Evolutionary conservation across 2,797 vertebrate genomes (phyloP).

Genomic region (Paramormyrops hopkinsi): DNA sequence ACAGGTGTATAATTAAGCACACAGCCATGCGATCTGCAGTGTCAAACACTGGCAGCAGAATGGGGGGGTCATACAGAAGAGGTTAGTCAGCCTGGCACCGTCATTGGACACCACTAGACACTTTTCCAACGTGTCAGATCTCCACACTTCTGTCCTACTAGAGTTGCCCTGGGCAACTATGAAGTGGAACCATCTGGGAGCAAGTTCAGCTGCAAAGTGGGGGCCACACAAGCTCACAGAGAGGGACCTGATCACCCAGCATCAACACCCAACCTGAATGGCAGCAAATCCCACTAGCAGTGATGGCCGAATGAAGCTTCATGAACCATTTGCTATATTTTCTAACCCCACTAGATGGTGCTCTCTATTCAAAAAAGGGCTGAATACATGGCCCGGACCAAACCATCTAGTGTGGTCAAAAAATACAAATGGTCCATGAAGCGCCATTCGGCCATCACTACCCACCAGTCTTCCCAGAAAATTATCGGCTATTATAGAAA

Average conservation of each 20-base stretch:
- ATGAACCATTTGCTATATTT: too few relatives aligned
- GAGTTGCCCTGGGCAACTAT: neutral
- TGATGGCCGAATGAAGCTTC: too few relatives aligned
- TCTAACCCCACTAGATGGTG: too few relatives aligned
- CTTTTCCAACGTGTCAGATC: neutral
- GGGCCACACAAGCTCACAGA: neutral
- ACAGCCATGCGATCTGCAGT: neutral
- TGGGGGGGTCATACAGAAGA: neutral
- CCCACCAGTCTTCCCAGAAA: neutral
- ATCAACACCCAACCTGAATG: neutral
- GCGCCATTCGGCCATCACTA: too few relatives aligned
- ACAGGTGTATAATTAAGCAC: neutral
- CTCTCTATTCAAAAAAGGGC: too few relatives aligned
- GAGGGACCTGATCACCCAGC: neutral
- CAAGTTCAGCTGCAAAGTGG: neutral
- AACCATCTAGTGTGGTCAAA: too few relatives aligned
- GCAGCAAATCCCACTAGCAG: neutral
- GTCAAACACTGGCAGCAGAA: neutral
- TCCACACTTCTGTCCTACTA: neutral
- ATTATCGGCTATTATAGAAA: neutral
- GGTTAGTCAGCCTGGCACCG: neutral
- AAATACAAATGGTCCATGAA: too few relatives aligned
- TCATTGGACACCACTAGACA: neutral
- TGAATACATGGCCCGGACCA: too few relatives aligned
- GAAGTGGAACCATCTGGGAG: neutral